Percentiles rank a stretch among this genome's conserved stretches.
These are phyloP conservation scores for Tachina fera DNA, from an alignment of 2,888 invertebrate species.

Conservation along the genomic window DNA sequence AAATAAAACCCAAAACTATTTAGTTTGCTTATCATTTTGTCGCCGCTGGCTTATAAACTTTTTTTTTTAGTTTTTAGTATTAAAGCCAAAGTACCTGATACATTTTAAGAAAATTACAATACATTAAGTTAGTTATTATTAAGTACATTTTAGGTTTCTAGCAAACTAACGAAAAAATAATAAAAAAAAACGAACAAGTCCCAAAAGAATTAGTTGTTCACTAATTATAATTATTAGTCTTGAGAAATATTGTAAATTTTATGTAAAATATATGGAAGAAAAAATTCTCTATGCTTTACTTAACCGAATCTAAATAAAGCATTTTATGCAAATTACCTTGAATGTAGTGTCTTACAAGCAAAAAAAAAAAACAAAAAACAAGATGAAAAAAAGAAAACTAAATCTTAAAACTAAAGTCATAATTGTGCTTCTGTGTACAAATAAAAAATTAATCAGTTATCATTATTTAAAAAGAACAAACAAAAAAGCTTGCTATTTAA, in stretches of 20 bases:
- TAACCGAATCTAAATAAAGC: conserved; percentile 59
- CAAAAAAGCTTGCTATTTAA: conserved; percentile 67
- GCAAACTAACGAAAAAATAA: conserved; percentile 41
- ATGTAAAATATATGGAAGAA: conserved; percentile 26
- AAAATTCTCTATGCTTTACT: conserved; percentile 58
- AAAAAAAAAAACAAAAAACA: conserved; percentile 25
- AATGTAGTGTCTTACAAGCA: conserved; percentile 71
- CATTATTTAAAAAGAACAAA: conserved; percentile 23
- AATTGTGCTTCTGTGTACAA: conserved; percentile 68
- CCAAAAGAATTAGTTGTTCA: conserved; percentile 29
- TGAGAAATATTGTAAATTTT: conserved; percentile 60
- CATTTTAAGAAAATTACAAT: conserved; percentile 74
- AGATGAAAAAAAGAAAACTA: conserved; percentile 3
- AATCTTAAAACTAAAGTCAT: conserved; percentile 43
- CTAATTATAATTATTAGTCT: conserved; percentile 30
- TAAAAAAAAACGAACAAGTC: conserved; percentile 50
- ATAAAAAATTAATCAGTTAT: conserved; percentile 39
- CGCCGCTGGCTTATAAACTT: neutral
- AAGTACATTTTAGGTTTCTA: conserved; percentile 29
- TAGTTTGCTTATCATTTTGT: neutral
- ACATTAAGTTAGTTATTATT: conserved; percentile 35
- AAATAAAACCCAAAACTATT: no score
- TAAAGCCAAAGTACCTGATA: conserved; percentile 81
- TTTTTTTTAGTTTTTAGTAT: conserved; percentile 63
- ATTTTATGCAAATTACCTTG: conserved; percentile 70